Evolutionary conservation across 2,113 vertebrate genomes (phyloP), one percentile per base, ranked within the genome.

Genomic region (Copsychus sechellarum): DNA sequence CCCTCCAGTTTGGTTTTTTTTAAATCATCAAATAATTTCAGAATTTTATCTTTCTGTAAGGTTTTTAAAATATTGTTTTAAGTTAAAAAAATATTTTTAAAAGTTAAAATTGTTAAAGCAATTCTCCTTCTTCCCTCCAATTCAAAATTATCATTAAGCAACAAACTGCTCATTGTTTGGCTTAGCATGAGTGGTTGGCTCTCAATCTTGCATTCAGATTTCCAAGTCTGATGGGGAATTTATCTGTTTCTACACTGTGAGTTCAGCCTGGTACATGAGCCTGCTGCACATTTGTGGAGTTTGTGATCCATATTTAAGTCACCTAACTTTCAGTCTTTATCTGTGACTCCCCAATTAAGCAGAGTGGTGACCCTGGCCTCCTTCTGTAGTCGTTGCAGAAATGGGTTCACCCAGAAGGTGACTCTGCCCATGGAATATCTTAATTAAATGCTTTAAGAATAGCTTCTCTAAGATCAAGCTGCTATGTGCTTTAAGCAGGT

Each of bases 241-340:
- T 51, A 57, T 84, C 90, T 38, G 40, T 91, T 90, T 92, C 81
- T 56, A 2, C 54, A 3, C 45, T 58, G 54, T 0, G 1, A 92
- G 54, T 51, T 82, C 85, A 90, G 71, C 85, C 69, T 92, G 54
- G 62, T 79, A 54, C 74, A 43, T 7, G 54, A 77, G 66, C 71
- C 72, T 80, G 42, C 78, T 76, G 89, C 4, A 1, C 61, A 53
- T 4, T 76, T 84, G 38, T 61, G 86, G 61, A 57, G 5, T 88
- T 93, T 86, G 73, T 90, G 71, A 92, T 92, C 71, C 79, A 31
- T 80, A 22, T 86, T 94, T 82, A 90, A 93, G 90, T 92, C 79
- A 65, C 45, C 79, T 80, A 24, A 54, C 81, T 88, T 72, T 20
- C 54, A 57, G 54, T 50, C 71, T 47, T 64, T 54, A 60, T 53